phyloP scores from a whole-genome alignment of 2,888 invertebrate genomes.

The Pandemis corylana region DNA sequence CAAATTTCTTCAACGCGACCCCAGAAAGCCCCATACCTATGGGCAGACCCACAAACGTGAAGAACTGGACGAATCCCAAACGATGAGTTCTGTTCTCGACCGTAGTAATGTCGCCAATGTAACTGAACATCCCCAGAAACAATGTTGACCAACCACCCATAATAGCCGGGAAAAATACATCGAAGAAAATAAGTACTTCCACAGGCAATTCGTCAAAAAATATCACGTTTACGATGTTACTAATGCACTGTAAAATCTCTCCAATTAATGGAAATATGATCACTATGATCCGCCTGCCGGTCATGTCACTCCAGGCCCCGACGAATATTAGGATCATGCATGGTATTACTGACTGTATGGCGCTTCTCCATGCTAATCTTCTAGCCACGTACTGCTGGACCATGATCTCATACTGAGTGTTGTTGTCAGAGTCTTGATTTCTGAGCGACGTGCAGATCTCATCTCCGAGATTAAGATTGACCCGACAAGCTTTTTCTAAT shows the following conservation, averaged over 20 bases:
- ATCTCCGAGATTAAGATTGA: conserved; percentile 87
- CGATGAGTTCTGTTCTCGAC: conserved; percentile 89
- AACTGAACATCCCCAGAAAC: conserved; percentile 91
- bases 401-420: conserved; percentile 72
- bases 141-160: conserved; percentile 91
- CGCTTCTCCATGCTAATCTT: conserved; percentile 90
- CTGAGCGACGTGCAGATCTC: conserved; percentile 89
- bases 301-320: conserved; percentile 88
- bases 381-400: conserved; percentile 88
- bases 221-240: conserved; percentile 88
- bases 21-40: conserved; percentile 92
- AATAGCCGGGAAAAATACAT: conserved; percentile 88
- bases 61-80: conserved; percentile 91
- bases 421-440: conserved; percentile 84
- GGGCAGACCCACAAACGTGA: conserved; percentile 90
- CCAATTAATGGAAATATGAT: conserved; percentile 90
- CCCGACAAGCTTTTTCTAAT: conserved; percentile 91
- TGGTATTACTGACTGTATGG: conserved; percentile 89
- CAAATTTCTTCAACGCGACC: conserved; percentile 85
- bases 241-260: conserved; percentile 88
- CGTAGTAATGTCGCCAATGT: conserved; percentile 90
- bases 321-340: conserved; percentile 89
- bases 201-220: conserved; percentile 89
- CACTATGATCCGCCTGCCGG: conserved; percentile 87
- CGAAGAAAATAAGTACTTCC: conserved; percentile 88